A percentile compares a stretch with the other conserved stretches of the same genome.
phyloP scores from a whole-genome alignment of 2,113 vertebrate species.

The Neolamprologus toae region DNA sequence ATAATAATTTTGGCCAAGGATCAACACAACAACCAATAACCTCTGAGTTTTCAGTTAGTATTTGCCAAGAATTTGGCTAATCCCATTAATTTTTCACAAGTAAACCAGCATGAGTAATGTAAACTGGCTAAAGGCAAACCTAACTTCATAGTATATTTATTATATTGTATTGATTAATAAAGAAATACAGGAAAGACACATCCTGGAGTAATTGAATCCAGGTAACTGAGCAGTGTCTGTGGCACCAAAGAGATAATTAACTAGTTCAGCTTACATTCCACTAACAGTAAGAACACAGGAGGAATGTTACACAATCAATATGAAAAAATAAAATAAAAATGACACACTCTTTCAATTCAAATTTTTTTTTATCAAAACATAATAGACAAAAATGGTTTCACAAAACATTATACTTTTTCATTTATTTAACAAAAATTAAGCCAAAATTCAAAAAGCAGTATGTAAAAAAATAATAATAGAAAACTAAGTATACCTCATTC shows the following conservation, averaged over 20 bases:
- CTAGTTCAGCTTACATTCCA: background rate
- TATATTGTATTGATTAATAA: background rate
- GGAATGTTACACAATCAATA: fast-evolving
- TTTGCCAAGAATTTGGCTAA: background rate
- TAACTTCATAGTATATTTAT: background rate
- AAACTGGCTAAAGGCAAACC: background rate
- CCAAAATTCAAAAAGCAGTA: background rate
- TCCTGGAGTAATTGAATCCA: fast-evolving
- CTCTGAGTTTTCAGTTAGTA: background rate
- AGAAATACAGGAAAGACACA: fast-evolving
- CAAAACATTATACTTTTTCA: background rate
- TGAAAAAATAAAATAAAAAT: background rate
- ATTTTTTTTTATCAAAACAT: background rate
- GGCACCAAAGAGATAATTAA: background rate
- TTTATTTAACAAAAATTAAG: background rate
- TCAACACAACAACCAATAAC: background rate
- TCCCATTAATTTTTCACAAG: fast-evolving
- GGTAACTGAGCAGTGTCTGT: fast-evolving
- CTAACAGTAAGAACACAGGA: fast-evolving
- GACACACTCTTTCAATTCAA: background rate
- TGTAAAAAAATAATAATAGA: fast-evolving
- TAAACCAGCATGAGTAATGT: background rate
- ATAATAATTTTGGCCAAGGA: background rate
- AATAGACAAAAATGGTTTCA: background rate
- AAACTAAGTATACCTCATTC: background rate